Percentiles rank a stretch among this genome's conserved stretches.
Conservation (phyloP, 1,140 invertebrate species). For the Bemisia tabaci region DNA sequence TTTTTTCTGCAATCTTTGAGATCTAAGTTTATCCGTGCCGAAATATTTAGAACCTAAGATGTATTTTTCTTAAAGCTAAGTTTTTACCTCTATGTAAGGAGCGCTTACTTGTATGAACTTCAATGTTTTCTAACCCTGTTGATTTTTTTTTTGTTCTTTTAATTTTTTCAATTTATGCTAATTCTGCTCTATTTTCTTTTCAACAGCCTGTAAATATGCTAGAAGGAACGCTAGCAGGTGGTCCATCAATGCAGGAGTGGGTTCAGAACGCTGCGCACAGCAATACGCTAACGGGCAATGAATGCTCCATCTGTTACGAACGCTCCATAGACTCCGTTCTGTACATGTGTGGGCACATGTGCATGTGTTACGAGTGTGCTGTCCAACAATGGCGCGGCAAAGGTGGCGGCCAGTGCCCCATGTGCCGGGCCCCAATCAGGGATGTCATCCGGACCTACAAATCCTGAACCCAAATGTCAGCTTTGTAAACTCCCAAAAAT, state of each 20-base stretch:
- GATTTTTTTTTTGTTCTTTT: no score
- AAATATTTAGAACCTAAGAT: no score
- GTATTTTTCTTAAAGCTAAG: no score
- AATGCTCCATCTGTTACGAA: conserved; percentile 93
- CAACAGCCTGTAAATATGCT: conserved; percentile 32
- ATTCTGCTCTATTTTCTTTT: no score
- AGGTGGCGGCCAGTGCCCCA: conserved; percentile 80
- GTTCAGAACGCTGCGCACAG: conserved; percentile 9
- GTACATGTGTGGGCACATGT: conserved; percentile 97
- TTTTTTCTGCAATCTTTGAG: no score
- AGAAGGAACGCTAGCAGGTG: conserved; percentile 12
- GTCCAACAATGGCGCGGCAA: conserved; percentile 79
- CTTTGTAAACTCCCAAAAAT: not conserved
- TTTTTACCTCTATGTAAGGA: no score
- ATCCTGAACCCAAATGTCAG: conserved; percentile 26
- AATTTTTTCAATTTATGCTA: no score
- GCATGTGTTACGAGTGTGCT: conserved; percentile 95
- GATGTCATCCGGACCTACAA: conserved; percentile 93
- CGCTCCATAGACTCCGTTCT: conserved; percentile 81
- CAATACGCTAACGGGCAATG: conserved; percentile 33
- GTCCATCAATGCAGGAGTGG: conserved; percentile 11
- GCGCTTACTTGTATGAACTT: no score
- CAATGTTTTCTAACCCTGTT: no score
- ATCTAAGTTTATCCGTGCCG: no score
- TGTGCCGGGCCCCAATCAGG: conserved; percentile 80